Percentiles rank a stretch among this genome's conserved stretches.
Conservation (phyloP, 2,888 invertebrate genomes). For the Parnassius orleans region DNA sequence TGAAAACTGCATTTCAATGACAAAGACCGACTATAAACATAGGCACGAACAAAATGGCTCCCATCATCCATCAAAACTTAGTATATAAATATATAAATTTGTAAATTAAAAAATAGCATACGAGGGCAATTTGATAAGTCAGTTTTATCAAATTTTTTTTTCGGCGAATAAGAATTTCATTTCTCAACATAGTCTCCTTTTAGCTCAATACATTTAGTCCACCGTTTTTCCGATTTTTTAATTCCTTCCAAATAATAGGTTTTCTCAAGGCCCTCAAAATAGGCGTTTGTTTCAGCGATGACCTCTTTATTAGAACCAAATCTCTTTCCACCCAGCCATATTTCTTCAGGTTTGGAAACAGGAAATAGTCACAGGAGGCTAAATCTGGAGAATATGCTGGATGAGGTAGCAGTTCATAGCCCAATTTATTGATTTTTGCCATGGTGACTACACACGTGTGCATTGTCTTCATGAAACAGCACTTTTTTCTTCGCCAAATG, state of each 20-base stretch:
- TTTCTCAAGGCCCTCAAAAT: background rate
- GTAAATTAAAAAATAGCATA: background rate
- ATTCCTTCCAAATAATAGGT: constrained; percentile 25
- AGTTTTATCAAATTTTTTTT: background rate
- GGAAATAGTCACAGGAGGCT: too few species aligned
- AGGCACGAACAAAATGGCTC: too few species aligned
- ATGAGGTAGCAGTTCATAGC: too few species aligned
- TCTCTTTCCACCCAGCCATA: background rate
- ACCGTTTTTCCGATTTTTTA: constrained; percentile 28
- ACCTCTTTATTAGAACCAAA: background rate
- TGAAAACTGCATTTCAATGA: too few species aligned
- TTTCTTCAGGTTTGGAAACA: constrained; percentile 14
- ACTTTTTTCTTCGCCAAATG: too few species aligned
- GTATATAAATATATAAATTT: too few species aligned
- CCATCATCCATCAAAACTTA: too few species aligned
- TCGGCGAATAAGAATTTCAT: background rate
- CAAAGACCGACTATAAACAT: too few species aligned
- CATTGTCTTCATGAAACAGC: too few species aligned
- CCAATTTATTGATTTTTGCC: too few species aligned
- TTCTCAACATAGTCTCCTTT: constrained; percentile 7
- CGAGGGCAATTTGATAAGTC: background rate
- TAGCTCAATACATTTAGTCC: constrained; percentile 22
- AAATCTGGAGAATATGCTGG: too few species aligned
- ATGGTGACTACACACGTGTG: too few species aligned
- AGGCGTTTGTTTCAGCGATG: constrained; percentile 18